These are phyloP conservation scores for Acipenser ruthenus DNA, from an alignment of 2,797 vertebrate species.

Conservation along the genomic window DNA sequence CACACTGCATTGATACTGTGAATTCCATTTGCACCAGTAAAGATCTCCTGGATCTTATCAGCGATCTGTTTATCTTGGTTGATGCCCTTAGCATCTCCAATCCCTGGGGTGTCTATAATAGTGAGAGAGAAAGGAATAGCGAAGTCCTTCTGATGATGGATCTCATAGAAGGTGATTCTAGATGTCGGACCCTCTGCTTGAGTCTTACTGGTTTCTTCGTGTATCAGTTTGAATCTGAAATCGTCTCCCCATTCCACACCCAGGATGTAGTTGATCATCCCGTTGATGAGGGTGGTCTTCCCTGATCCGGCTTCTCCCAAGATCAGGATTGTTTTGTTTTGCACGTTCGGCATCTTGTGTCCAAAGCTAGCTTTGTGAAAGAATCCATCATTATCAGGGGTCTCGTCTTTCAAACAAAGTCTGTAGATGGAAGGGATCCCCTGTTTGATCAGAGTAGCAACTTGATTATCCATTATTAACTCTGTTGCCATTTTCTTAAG, in stretches of 20 bases:
- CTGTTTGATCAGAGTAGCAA: too few relatives aligned
- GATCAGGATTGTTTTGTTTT: slow-evolving; percentile 8
- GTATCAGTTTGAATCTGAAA: slow-evolving; percentile 28
- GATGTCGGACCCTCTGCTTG: slow-evolving; percentile 33
- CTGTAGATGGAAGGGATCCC: neutral
- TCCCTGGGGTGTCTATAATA: slow-evolving; percentile 39
- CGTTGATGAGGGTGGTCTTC: slow-evolving; percentile 26
- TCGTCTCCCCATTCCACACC: slow-evolving; percentile 32
- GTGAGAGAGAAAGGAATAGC: slow-evolving; percentile 31
- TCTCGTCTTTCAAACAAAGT: neutral
- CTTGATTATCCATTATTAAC: too few relatives aligned
- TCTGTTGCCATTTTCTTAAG: too few relatives aligned
- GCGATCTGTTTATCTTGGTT: slow-evolving; percentile 29
- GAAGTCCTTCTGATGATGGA: slow-evolving; percentile 27
- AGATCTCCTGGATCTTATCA: slow-evolving; percentile 23
- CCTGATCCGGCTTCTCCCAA: slow-evolving; percentile 25
- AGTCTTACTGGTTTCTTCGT: slow-evolving; percentile 23
- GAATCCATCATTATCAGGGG: neutral
- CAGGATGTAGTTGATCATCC: too few relatives aligned
- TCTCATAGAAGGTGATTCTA: slow-evolving; percentile 33
- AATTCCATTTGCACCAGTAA: slow-evolving; percentile 24
- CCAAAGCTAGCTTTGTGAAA: neutral
- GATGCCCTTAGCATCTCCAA: slow-evolving; percentile 36
- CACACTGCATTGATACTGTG: slow-evolving; percentile 29
- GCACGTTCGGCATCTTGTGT: neutral